These are phyloP conservation scores for Xenopus petersii DNA, from an alignment of 2,797 vertebrate species.

Conservation along the genomic window DNA sequence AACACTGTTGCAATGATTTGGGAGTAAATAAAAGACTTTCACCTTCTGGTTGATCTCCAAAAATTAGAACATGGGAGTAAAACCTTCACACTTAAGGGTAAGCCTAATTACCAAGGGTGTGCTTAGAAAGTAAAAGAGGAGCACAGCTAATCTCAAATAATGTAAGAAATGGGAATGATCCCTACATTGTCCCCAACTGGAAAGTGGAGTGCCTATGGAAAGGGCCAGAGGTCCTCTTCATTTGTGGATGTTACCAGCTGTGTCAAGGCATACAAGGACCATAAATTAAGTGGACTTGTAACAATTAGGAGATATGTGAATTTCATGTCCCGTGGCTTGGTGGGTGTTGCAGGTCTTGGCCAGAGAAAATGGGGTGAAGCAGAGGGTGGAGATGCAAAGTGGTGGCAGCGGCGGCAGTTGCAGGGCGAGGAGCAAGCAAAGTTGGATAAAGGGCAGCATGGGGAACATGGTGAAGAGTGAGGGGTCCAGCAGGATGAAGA, in stretches of 20 bases:
- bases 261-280: background rate
- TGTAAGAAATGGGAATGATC: too few species aligned
- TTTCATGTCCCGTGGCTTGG: conserved; percentile 91
- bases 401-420: conserved; percentile 82
- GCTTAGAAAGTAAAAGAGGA: too few species aligned
- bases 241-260: background rate
- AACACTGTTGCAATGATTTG: too few species aligned
- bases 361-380: conserved; percentile 97
- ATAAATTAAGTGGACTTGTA: background rate
- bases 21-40: too few species aligned
- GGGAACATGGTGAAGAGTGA: conserved; percentile 90
- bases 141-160: too few species aligned
- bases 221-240: background rate
- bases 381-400: conserved; percentile 94
- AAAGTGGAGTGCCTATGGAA: background rate
- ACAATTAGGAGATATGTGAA: background rate
- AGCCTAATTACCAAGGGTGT: too few species aligned
- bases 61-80: too few species aligned
- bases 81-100: too few species aligned
- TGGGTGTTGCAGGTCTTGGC: conserved; percentile 97
- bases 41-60: too few species aligned
- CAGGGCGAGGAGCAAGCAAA: conserved; percentile 81
- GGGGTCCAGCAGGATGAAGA: conserved; percentile 83
- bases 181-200: too few species aligned
- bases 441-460: conserved; percentile 91